Evolutionary conservation across 2,888 invertebrate genomes (phyloP), one percentile per base, ranked within the genome.

Genomic region (Oegoconia quadripuncta): DNA sequence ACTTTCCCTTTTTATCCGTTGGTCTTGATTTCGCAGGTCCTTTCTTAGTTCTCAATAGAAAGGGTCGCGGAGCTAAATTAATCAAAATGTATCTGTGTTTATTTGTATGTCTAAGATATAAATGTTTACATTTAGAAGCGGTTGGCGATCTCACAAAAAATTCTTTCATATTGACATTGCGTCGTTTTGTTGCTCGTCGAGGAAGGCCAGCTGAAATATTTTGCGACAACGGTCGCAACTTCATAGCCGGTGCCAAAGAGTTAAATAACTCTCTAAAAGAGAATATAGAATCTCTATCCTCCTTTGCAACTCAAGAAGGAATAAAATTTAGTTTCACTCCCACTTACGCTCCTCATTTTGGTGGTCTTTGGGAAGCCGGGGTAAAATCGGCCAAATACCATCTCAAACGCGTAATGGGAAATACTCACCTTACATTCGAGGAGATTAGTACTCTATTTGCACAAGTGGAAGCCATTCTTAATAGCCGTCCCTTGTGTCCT

Each of bases 61-160:
- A 47, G 20, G 55, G 48, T 7, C 48, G 50, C 4, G 54, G 52
- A 13, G 16, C 34, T 17, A 39, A 37, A 31, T 11, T 49, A 17
- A 31, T 31, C 0, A 52, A 55, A 32, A 40, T 41, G 20, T 55
- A 57, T 28, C 22, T 57, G 7, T 50, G 54, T 28, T n/a, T 55
- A 7, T 59, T 59, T 34, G 29, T 57, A 1, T 52, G 50, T 6
- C 26, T 50, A 13, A 23, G 41, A 0, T 46, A 40, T 25, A 52
- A 51, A 39, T 47, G 8, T 27, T 25, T 48, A 13, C 44, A 51
- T 12, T 28, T 48, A 13, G 51, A 49, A 15, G 38, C 48, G 11
- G 46, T 51, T 9, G 34, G 42, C 26, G 48, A 48, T 27, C 30
- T 51, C 27, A 42, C 46, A 3, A 43, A 41, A 20, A 38, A 48